Percentiles rank a stretch among this genome's conserved stretches.
These are phyloP conservation scores for Falco naumanni DNA, from an alignment of 2,797 vertebrate genomes.

Conservation along the genomic window DNA sequence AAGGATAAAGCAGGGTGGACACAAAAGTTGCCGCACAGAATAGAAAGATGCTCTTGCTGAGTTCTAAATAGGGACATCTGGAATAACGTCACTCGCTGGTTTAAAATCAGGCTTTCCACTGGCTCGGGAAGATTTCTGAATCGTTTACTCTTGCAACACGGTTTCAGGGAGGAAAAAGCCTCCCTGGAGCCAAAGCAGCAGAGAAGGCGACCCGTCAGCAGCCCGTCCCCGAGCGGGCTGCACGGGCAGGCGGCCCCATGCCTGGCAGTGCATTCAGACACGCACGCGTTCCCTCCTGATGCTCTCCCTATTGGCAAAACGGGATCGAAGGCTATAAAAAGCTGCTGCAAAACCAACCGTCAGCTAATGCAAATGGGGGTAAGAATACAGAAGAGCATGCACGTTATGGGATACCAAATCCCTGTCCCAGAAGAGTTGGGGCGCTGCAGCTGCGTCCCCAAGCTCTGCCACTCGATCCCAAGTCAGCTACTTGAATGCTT, in stretches of 20 bases:
- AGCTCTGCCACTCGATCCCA: not conserved
- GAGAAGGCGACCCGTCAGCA: not conserved
- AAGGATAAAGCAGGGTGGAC: not conserved
- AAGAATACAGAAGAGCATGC: rapidly evolving
- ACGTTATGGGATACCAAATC: not conserved
- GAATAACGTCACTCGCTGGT: not conserved
- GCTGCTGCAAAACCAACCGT: not conserved
- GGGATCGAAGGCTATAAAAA: not conserved
- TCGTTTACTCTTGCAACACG: not conserved
- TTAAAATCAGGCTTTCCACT: not conserved
- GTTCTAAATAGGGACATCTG: not conserved
- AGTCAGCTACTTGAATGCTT: not conserved
- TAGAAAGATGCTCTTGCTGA: not conserved
- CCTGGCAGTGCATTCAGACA: not conserved
- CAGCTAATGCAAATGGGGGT: not conserved
- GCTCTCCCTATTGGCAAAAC: not conserved
- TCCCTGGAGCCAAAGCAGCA: not conserved
- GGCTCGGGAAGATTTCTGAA: not conserved
- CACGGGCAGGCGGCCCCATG: rapidly evolving
- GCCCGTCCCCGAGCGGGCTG: not conserved
- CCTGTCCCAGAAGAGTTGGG: not conserved
- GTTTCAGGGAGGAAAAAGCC: not conserved
- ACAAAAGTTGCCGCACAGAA: not conserved
- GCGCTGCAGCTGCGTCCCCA: not conserved
- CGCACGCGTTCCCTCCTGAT: rapidly evolving